Base-by-base conservation (phyloP, 2,888 invertebrate genomes). In the Torymus texanus region DNA sequence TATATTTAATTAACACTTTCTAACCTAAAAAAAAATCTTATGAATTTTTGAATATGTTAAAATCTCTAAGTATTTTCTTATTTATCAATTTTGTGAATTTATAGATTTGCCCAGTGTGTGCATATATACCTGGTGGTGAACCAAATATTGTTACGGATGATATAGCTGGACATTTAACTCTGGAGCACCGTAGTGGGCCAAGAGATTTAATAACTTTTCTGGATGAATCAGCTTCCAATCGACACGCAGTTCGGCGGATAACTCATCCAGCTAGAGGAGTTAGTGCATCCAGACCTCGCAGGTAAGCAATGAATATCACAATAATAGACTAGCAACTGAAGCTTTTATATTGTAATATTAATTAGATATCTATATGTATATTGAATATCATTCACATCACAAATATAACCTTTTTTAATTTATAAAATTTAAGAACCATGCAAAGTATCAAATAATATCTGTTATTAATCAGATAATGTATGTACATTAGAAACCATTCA, bases 121-220 rank as follows among this genome's bases (percentile, higher is more conserved):
- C 98, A 82, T 96, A 98, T 82, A 94, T 97, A 92, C 97, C 98
- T 58, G 98, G 98, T 83, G 98, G 98, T 75, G 99, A 99, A 91
- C 98, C 98, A 82, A 98, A 98, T 92, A 95, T 97, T 90, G 97
- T 98, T 91, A 98, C 98, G 83, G 98, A 98, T 92, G 98, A 99
- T 92, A 97, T 99, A 92, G 96, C 97, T 84, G 96, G 97, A 87
- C 99, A 99, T 93, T 94, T 99, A 88, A 96, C 97, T 82, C 92
- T 98, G 85, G 98, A 98, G 91, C 99, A 99, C 92, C 94, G 97
- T 88, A 94, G 94, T 88, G 95, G 95, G 87, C 95, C 95, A 85
- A 93, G 97, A 91, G 98, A 98, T 93, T 93, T 97, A 88, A 97
- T 97, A 91, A 96, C 96, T 86, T 97, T 97, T 93, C 91, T 97